These are phyloP conservation scores for Drosophila asahinai DNA, from an alignment of 1,140 invertebrate genomes.

Conservation along the genomic window DNA sequence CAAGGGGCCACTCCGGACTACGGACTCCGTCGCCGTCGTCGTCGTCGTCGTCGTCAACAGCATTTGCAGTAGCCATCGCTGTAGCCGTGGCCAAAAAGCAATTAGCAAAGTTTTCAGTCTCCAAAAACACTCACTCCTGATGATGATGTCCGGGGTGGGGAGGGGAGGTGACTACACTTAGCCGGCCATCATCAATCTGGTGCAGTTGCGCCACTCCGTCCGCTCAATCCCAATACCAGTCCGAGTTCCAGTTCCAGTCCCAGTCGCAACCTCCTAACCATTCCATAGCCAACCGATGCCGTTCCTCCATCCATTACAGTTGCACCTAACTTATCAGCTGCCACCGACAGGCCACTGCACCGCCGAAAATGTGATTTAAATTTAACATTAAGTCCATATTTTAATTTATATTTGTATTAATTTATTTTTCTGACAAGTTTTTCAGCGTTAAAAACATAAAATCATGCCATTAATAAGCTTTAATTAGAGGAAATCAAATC, in stretches of 20 bases:
- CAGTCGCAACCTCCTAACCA: neutral
- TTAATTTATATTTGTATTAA: neutral
- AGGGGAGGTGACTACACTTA: slow-evolving; percentile 6
- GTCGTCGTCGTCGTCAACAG: slow-evolving; percentile 13
- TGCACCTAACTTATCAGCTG: slow-evolving; percentile 46
- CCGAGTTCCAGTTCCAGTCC: neutral
- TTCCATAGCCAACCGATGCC: neutral
- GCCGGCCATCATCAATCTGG: slow-evolving; percentile 71
- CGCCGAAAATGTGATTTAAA: neutral
- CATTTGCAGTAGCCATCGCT: slow-evolving; percentile 32
- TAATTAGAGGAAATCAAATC: too few species aligned
- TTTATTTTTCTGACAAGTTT: too few species aligned
- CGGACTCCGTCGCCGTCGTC: slow-evolving; percentile 18
- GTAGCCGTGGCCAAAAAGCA: slow-evolving; percentile 77
- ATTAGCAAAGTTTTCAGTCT: slow-evolving; percentile 79
- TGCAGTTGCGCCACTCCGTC: slow-evolving; percentile 49
- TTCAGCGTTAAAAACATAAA: too few species aligned
- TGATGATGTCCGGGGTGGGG: neutral
- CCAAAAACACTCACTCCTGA: slow-evolving; percentile 45
- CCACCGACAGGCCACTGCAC: slow-evolving; percentile 11
- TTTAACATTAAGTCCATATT: neutral
- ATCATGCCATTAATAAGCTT: too few species aligned
- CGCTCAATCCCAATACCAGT: neutral
- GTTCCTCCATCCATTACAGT: slow-evolving; percentile 13
- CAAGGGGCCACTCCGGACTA: slow-evolving; percentile 2